Conservation (phyloP, 1,140 invertebrate genomes). For the Ceratosolen solmsi region DNA sequence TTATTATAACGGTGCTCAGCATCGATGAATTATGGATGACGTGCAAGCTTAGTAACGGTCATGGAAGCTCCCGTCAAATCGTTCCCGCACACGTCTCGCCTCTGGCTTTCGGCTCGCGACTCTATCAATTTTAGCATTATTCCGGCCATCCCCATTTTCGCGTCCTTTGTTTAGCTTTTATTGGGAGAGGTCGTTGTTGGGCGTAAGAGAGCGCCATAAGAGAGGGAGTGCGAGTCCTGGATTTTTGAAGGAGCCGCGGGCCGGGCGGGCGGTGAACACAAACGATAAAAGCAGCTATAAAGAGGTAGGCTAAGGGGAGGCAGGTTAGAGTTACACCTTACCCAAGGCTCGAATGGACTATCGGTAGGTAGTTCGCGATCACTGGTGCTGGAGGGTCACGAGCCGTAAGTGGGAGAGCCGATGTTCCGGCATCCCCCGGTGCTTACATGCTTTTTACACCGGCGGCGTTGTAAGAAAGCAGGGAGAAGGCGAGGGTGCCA, state of each 20-base stretch:
- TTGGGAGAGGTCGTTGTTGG: too few species aligned
- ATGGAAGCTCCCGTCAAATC: neutral
- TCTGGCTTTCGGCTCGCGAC: too few species aligned
- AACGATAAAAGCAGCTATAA: neutral
- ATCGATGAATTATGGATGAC: slow-evolving; percentile 28
- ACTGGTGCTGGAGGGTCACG: slow-evolving; percentile 43
- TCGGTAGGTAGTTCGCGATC: slow-evolving; percentile 50
- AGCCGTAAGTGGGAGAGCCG: slow-evolving; percentile 39
- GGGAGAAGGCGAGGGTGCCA: slow-evolving; percentile 41
- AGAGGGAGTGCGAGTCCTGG: too few species aligned
- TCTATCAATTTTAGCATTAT: too few species aligned
- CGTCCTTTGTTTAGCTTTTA: too few species aligned
- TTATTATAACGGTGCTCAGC: too few species aligned
- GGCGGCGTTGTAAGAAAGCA: slow-evolving; percentile 1
- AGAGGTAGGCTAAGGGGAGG: neutral
- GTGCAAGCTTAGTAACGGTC: neutral
- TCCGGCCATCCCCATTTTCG: too few species aligned
- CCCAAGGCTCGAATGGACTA: slow-evolving; percentile 22
- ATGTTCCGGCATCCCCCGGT: slow-evolving; percentile 43
- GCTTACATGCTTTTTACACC: slow-evolving; percentile 40
- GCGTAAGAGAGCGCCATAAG: too few species aligned
- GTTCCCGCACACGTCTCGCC: too few species aligned
- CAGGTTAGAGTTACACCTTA: slow-evolving; percentile 26
- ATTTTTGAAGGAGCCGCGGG: neutral
- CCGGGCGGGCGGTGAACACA: neutral